Percentiles rank a stretch among this genome's conserved stretches.
phyloP scores from a whole-genome alignment of 2,113 vertebrate genomes.

The Platysteira castanea region DNA sequence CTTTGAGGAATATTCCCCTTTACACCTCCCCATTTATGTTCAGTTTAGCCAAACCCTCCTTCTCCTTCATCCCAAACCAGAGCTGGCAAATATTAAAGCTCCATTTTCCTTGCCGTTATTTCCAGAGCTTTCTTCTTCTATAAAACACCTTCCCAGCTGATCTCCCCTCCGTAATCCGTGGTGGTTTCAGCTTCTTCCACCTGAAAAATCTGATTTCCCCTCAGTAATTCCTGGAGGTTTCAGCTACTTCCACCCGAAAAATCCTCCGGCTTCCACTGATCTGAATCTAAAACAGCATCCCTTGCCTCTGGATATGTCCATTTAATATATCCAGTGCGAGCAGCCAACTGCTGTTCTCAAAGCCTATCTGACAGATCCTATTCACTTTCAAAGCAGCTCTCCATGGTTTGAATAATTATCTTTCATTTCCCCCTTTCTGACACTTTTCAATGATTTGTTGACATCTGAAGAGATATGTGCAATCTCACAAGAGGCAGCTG shows the following conservation, averaged over 20 bases:
- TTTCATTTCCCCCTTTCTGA: slow-evolving; percentile 76
- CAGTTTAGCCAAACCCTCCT: background rate
- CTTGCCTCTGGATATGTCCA: slow-evolving; percentile 70
- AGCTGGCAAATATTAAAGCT: background rate
- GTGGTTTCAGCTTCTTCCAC: background rate
- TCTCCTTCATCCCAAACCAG: background rate
- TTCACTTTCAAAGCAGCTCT: slow-evolving; percentile 81
- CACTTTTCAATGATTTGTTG: slow-evolving; percentile 78
- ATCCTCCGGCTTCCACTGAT: slow-evolving; percentile 36
- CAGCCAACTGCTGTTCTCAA: slow-evolving; percentile 78
- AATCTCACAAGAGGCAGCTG: slow-evolving; percentile 76
- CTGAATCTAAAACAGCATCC: slow-evolving; percentile 43
- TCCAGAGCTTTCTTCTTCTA: background rate
- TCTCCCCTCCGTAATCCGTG: background rate
- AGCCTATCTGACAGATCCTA: slow-evolving; percentile 78
- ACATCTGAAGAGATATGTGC: slow-evolving; percentile 77
- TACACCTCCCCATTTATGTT: background rate
- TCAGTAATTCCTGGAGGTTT: slow-evolving; percentile 20
- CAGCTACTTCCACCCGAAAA: background rate
- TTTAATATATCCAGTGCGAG: slow-evolving; percentile 71
- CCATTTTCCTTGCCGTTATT: background rate
- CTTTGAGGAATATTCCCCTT: background rate
- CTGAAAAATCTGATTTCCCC: slow-evolving; percentile 19
- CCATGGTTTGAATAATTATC: slow-evolving; percentile 74
- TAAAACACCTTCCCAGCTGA: background rate